Evolutionary conservation across 2,888 invertebrate species (phyloP).

Genomic region (Drosophila meridionalis): DNA sequence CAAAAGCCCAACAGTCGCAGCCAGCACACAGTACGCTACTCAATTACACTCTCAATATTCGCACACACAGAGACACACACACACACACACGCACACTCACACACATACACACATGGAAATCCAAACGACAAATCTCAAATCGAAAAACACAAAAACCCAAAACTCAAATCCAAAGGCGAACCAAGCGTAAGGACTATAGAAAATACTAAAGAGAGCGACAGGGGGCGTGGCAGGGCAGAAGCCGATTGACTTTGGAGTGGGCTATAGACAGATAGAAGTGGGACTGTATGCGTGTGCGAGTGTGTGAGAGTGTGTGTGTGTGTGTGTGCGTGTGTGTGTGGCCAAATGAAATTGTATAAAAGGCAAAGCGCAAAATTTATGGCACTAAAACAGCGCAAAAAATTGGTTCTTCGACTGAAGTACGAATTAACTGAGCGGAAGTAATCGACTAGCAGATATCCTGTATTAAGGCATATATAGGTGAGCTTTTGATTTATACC

Average conservation of each 20-base stretch:
- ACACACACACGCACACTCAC: slow-evolving; percentile 41
- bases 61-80: slow-evolving; percentile 41
- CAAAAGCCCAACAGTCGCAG: slow-evolving; percentile 65
- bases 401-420: slow-evolving; percentile 44
- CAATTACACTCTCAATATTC: slow-evolving; percentile 79
- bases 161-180: slow-evolving; percentile 80
- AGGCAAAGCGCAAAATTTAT: slow-evolving; percentile 75
- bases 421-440: slow-evolving; percentile 1
- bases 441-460: slow-evolving; percentile 19
- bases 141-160: slow-evolving; percentile 75
- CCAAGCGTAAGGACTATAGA: slow-evolving; percentile 65
- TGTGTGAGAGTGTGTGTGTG: not conserved
- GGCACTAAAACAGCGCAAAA: slow-evolving; percentile 61
- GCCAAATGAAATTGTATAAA: slow-evolving; percentile 79
- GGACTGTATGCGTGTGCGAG: not conserved
- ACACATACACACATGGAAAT: slow-evolving; percentile 52
- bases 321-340: slow-evolving; percentile 9
- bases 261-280: slow-evolving; percentile 10
- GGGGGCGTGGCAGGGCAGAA: not conserved
- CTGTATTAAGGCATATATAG: not conserved
- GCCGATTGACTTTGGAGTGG: slow-evolving; percentile 35
- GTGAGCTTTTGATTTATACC: not conserved
- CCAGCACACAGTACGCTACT: slow-evolving; percentile 72
- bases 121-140: slow-evolving; percentile 72
- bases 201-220: slow-evolving; percentile 8